Evolutionary conservation across 2,113 vertebrate genomes (phyloP).

Genomic region (Chloropsis cyanopogon): DNA sequence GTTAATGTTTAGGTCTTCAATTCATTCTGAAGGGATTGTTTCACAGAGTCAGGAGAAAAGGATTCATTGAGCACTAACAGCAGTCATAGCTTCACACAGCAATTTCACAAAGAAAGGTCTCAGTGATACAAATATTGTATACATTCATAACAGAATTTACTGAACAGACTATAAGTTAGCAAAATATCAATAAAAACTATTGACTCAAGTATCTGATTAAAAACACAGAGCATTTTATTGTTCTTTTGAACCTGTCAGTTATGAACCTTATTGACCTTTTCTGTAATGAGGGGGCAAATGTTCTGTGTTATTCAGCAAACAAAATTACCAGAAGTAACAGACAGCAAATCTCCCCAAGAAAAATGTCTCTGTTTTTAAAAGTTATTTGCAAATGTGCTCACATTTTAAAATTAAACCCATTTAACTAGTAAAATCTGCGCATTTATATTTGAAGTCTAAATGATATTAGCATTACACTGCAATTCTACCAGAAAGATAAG

Average conservation of each 20-base stretch:
- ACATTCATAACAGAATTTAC: neutral
- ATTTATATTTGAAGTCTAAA: neutral
- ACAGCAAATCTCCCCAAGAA: neutral
- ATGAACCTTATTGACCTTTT: neutral
- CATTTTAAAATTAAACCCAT: neutral
- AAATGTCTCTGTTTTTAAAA: neutral
- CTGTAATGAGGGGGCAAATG: neutral
- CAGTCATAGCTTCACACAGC: neutral
- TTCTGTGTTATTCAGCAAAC: neutral
- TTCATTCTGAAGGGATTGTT: neutral
- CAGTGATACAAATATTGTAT: neutral
- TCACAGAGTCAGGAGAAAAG: neutral
- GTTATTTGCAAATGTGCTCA: neutral
- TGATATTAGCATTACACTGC: neutral
- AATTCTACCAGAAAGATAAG: neutral
- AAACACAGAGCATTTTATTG: neutral
- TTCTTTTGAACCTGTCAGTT: slow-evolving; percentile 29
- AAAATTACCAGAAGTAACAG: neutral
- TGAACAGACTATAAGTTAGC: neutral
- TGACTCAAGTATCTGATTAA: neutral
- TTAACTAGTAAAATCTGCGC: neutral
- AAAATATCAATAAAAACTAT: neutral
- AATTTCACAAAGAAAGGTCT: neutral
- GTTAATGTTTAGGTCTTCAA: neutral
- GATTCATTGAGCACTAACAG: neutral